Evolutionary conservation across 2,797 vertebrate genomes (phyloP).

Genomic region (Aselliscus stoliczkanus): DNA sequence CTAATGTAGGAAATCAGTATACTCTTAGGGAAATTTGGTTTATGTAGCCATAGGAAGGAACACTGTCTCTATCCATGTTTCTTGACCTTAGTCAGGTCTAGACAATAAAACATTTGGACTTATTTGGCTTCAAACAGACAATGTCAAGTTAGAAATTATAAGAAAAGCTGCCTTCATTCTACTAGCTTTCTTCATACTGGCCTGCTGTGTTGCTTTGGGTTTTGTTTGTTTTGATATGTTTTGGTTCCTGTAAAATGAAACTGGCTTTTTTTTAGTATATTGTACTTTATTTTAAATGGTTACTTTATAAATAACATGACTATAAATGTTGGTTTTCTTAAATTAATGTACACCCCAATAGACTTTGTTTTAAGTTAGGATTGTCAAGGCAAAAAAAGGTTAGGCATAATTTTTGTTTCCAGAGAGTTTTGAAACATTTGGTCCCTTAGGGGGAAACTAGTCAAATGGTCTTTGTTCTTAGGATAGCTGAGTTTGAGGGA

Average conservation of each 20-base stretch:
- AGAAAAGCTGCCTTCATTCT: conserved; percentile 17
- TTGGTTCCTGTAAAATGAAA: conserved; percentile 36
- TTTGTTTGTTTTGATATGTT: conserved; percentile 41
- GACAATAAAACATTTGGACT: conserved; percentile 15
- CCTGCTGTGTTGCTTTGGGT: conserved; percentile 23
- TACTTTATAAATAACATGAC: conserved; percentile 36
- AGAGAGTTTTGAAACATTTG: conserved; percentile 56
- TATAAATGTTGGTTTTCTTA: background rate
- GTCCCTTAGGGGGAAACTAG: conserved; percentile 18
- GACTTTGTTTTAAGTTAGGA: conserved; percentile 13
- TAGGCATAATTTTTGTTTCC: conserved; percentile 52
- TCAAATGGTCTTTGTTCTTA: conserved; percentile 65
- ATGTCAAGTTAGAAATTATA: conserved; percentile 21
- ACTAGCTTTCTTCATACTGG: background rate
- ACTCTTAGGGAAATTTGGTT: background rate
- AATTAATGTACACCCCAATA: background rate
- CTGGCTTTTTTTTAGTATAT: background rate
- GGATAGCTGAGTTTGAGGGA: conserved; percentile 40
- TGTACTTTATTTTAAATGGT: background rate
- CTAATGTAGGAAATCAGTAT: background rate
- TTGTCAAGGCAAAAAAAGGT: conserved; percentile 25
- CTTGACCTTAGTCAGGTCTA: conserved; percentile 40
- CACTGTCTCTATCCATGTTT: background rate
- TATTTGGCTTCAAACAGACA: conserved; percentile 19
- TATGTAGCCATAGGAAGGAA: background rate